phyloP scores from a whole-genome alignment of 2,797 vertebrate genomes.

The Scarus forsteni region DNA sequence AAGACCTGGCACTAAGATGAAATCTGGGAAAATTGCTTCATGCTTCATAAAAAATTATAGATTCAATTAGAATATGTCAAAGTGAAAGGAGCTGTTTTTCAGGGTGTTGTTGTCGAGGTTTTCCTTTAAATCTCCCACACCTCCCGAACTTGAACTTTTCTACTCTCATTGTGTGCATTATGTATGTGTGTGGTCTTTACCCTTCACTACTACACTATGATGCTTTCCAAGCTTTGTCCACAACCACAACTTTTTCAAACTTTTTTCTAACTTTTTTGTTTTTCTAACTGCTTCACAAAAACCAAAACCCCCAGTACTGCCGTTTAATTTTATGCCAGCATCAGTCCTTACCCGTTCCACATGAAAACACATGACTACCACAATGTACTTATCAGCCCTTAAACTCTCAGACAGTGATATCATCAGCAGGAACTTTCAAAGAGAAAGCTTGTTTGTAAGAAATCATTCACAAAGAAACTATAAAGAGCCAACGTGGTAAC shows the following conservation, averaged over 20 bases:
- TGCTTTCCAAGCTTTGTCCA: conserved; percentile 14
- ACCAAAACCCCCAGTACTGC: conserved; percentile 3
- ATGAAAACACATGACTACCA: conserved; percentile 9
- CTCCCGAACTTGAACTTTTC: conserved; percentile 8
- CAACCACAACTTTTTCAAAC: conserved; percentile 4
- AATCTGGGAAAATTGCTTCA: conserved; percentile 31
- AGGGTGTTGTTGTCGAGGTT: conserved; percentile 14
- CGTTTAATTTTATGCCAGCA: conserved; percentile 27
- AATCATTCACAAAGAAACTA: conserved; percentile 34
- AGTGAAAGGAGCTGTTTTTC: conserved; percentile 19
- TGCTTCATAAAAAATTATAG: conserved; percentile 37
- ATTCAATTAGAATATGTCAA: conserved; percentile 37
- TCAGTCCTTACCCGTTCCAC: background rate
- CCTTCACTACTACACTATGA: conserved; percentile 17
- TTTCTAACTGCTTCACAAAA: conserved; percentile 10
- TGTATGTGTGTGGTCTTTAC: conserved; percentile 51
- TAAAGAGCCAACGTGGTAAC: conserved; percentile 41
- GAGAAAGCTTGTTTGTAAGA: conserved; percentile 31
- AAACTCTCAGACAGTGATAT: conserved; percentile 52
- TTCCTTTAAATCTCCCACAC: conserved; percentile 27
- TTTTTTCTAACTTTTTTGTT: too few relatives aligned
- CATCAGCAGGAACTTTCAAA: conserved; percentile 32
- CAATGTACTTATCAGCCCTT: conserved; percentile 17
- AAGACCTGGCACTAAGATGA: conserved; percentile 1
- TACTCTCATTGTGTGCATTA: conserved; percentile 9